Evolutionary conservation across 2,113 vertebrate species (phyloP), one percentile per base, ranked within the genome.

Genomic region (Proteles cristata): DNA sequence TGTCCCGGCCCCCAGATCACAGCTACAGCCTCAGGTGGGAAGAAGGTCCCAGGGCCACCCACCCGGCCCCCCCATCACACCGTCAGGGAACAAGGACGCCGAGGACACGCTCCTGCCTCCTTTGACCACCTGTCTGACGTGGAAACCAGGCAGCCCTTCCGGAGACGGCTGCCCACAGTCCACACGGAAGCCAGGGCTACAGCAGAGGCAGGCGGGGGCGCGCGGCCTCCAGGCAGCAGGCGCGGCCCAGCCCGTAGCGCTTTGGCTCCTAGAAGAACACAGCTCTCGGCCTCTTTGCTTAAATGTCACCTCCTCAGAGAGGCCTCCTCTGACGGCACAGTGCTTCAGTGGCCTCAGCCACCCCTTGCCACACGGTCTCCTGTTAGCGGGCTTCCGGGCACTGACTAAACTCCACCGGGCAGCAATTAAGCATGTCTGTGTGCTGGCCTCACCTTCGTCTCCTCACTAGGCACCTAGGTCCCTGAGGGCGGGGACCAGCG

Each of bases 361-460:
- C 15, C 21, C 31, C 17, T 58, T 50, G 16, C 31, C 39, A 1
- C 39, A 1, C 0, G 3, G 31, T n/a, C 65, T 73, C 15, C 11
- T 5, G 6, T 31, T 26, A 6, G 23, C 45, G 73, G 23, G 61
- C 23, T 50, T 68, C 88, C 84, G 1, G 63, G 84, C 33, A 93
- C 58, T 16, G 15, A 12, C 12, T 0, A 0, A 39, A 39, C 39
- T 39, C 39, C 58, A 50, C 11, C 7, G 4, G 4, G 39, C 14
- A 16, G 55, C 6, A 14, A 1, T 23, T 26, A 21, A 35, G 5
- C 1, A 11, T 0, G 0, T 17, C 33, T 45, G 35, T 9, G 19
- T 9, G 14, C 76, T 0, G 16, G 25, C 11, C 71, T 35, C 3
- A 26, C 74, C 65, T 31, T 11, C 31, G 11, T 7, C 39, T 66